Evolutionary conservation across 2,888 invertebrate genomes (phyloP), one percentile per base, ranked within the genome.

Genomic region (Melinaea menophilus): DNA sequence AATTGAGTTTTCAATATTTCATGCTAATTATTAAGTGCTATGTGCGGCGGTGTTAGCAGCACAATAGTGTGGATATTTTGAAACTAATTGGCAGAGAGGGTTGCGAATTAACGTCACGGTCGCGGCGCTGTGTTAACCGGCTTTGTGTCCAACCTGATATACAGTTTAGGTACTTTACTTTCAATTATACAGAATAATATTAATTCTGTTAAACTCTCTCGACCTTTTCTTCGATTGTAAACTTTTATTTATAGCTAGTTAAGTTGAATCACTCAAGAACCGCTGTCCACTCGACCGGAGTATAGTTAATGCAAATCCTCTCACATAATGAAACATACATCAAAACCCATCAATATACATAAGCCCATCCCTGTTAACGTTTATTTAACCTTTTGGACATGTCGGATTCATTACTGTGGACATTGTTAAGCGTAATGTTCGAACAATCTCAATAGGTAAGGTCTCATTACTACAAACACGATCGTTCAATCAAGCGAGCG

Each of bases 1-100:
- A 73, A 80, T 74, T 67, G 47, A 74, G 68, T 73, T 72, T 80
- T 2, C 55, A n/a, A 48, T 71, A 69, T 5, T 7, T n/a, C 45
- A 62, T 69, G 68, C 46, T 56, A 74, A 76, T 77, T 73, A 78
- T 81, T 84, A 84, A 80, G 82, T 85, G 79, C 87, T 77, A 85
- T 79, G 82, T 84, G 81, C 83, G 83, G 80, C 80, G 80, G 80
- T 79, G 79, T 83, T 80, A 80, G 76, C 81, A 74, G 82, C 81
- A 89, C 86, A 89, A 90, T 89, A 88, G 88, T 88, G 88, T 86
- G 81, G 88, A 88, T 88, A 88, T 90, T 90, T 88, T 84, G 85
- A 88, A 86, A 88, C 90, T 90, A 90, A 90, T 90, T 90, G 90
- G 90, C 89, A 89, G 88, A 88, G 88, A 90, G 90, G 90, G 89